A percentile compares a stretch with the other conserved stretches of the same genome.
Conservation (phyloP, 2,888 invertebrate genomes). For the Eupithecia dodoneata region DNA sequence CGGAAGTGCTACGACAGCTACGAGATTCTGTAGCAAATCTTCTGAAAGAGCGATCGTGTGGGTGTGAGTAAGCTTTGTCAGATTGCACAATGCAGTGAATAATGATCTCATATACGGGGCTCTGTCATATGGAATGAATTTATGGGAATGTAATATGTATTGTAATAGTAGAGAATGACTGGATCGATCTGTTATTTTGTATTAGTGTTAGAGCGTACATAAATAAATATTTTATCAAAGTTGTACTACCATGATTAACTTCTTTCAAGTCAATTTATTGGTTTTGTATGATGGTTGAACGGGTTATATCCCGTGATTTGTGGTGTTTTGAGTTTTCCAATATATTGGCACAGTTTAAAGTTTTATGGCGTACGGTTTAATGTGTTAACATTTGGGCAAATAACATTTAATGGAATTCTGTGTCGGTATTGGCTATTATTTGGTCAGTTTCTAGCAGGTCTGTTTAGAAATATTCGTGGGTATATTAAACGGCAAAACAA, state of each 20-base stretch:
- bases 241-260: too few relatives aligned
- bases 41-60: slow-evolving; percentile 7
- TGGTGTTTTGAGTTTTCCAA: neutral
- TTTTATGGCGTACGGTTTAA: neutral
- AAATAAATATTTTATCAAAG: too few relatives aligned
- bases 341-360: neutral
- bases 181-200: neutral
- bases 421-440: neutral
- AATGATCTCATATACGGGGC: neutral
- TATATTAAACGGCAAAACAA: too few relatives aligned
- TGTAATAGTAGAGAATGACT: neutral
- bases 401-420: neutral
- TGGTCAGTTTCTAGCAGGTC: neutral
- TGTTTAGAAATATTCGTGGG: neutral
- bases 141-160: neutral
- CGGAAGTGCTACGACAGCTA: slow-evolving; percentile 12
- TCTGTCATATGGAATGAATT: neutral
- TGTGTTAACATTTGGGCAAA: neutral
- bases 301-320: neutral
- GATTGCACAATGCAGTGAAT: slow-evolving; percentile 15
- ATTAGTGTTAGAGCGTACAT: too few relatives aligned
- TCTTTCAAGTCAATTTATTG: neutral
- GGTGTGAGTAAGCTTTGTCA: neutral
- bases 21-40: slow-evolving; percentile 10
- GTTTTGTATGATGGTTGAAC: neutral